Conservation (phyloP, 2,797 vertebrate genomes). For the Clarias platycephalus region DNA sequence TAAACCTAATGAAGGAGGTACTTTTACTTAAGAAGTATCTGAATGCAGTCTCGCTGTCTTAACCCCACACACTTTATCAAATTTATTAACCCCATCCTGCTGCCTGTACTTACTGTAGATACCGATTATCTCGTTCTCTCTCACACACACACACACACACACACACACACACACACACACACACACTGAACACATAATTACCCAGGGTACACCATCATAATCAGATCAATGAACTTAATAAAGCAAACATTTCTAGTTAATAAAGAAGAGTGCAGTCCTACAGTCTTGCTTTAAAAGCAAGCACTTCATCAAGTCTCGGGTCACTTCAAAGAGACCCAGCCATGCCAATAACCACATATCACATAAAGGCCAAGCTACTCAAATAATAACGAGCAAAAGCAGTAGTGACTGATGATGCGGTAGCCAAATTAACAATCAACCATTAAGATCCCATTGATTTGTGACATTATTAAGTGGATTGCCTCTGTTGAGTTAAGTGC, state of each 20-base stretch:
- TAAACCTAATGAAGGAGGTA: background rate
- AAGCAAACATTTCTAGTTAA: slow-evolving; percentile 16
- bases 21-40: background rate
- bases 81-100: slow-evolving; percentile 7
- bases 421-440: slow-evolving; percentile 36
- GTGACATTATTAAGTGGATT: slow-evolving; percentile 38
- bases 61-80: slow-evolving; percentile 17
- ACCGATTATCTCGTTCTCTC: background rate
- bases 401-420: slow-evolving; percentile 38
- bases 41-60: background rate
- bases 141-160: background rate
- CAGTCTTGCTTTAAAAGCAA: slow-evolving; percentile 8
- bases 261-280: slow-evolving; percentile 41
- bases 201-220: background rate
- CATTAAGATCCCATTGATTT: slow-evolving; percentile 43
- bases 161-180: background rate
- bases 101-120: background rate
- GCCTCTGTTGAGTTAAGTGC: background rate
- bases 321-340: slow-evolving; percentile 22
- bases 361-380: slow-evolving; percentile 23
- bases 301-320: background rate
- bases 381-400: slow-evolving; percentile 42
- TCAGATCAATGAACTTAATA: slow-evolving; percentile 30
- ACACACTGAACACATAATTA: slow-evolving; percentile 10
- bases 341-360: slow-evolving; percentile 34